Conservation (phyloP, 2,113 vertebrate genomes). For the Sander vitreus region DNA sequence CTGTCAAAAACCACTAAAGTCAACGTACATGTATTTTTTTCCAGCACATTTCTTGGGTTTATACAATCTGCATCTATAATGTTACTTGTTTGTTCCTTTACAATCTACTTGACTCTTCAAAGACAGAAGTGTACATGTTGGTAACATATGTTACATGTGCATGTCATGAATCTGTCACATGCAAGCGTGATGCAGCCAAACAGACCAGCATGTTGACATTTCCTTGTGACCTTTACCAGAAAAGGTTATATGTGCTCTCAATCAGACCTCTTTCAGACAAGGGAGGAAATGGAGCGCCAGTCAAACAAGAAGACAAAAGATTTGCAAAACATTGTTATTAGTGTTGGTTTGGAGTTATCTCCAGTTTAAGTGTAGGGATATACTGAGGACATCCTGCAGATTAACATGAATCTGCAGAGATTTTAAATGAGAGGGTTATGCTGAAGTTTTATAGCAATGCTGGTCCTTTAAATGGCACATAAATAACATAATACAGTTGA, state of each 20-base stretch:
- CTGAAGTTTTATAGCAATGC: constrained; percentile 44
- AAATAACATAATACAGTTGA: constrained; percentile 23
- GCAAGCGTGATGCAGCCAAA: not conserved
- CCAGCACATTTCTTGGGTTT: not conserved
- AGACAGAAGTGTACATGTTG: not conserved
- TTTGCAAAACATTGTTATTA: not conserved
- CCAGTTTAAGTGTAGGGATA: not conserved
- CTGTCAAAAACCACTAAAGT: not conserved
- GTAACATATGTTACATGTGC: not conserved
- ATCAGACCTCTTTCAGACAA: constrained; percentile 36
- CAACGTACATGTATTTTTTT: not conserved
- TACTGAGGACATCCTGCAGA: constrained; percentile 17
- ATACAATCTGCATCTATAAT: constrained; percentile 1
- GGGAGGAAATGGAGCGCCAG: constrained; percentile 21
- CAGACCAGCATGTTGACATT: constrained; percentile 35
- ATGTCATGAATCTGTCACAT: constrained; percentile 22
- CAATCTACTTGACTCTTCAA: not conserved
- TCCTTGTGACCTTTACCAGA: constrained; percentile 43
- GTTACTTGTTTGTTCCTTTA: constrained; percentile 5
- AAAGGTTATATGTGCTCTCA: constrained; percentile 38
- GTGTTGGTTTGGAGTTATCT: not conserved
- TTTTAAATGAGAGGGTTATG: constrained; percentile 1
- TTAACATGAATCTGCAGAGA: constrained; percentile 6
- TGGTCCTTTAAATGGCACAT: constrained; percentile 51
- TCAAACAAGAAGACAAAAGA: constrained; percentile 39